Evolutionary conservation across 2,888 invertebrate genomes (phyloP).

Genomic region (Lasioglossum villosulum): DNA sequence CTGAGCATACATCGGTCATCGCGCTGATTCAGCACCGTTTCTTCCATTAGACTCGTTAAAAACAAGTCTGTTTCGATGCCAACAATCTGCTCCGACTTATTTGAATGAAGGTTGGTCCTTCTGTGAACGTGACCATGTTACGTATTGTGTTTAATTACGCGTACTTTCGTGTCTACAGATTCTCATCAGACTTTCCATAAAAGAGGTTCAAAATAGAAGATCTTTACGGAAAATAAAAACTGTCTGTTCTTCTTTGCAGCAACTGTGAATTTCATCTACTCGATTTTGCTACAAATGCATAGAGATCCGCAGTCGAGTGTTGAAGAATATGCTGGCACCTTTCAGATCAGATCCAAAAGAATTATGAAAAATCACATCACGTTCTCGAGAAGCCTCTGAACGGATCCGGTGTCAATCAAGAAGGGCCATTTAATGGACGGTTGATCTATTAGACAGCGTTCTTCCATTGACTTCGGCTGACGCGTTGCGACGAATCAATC

Average conservation of each 20-base stretch:
- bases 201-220: no score
- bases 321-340: no score
- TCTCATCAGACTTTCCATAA: no score
- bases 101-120: background rate
- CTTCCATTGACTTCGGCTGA: conserved; percentile 27
- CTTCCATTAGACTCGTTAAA: background rate
- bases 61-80: background rate
- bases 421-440: background rate
- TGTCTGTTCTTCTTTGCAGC: no score
- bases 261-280: no score
- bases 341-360: no score
- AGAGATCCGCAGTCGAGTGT: no score
- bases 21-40: background rate
- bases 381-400: background rate
- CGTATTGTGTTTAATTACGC: background rate
- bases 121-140: background rate
- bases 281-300: no score
- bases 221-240: no score
- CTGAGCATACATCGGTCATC: background rate
- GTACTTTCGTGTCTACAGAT: no score
- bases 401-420: background rate
- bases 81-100: background rate
- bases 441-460: conserved; percentile 34
- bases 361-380: background rate
- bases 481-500: conserved; percentile 41